A percentile compares a stretch with the other conserved stretches of the same genome.
These are phyloP conservation scores for Mesorhabditis spiculigera DNA, from an alignment of 2,888 invertebrate genomes.

Conservation along the genomic window DNA sequence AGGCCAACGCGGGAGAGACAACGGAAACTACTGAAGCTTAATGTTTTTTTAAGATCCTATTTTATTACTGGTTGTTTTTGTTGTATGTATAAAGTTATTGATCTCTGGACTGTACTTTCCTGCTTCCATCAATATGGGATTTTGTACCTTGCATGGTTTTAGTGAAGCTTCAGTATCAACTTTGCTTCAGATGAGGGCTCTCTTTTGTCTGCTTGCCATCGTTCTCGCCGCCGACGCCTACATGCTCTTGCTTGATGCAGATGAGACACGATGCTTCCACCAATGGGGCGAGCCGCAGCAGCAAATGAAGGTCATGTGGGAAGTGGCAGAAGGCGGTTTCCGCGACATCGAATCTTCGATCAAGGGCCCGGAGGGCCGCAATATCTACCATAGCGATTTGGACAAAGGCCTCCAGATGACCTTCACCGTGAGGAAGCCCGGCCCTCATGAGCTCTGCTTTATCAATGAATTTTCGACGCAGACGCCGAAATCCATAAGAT, in stretches of 20 bases:
- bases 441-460: background rate
- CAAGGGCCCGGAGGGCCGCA: background rate
- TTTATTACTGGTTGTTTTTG: no score
- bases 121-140: no score
- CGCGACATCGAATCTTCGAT: background rate
- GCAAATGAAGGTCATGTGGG: background rate
- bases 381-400: background rate
- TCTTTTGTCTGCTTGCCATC: background rate
- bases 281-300: no score
- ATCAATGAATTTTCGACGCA: no score
- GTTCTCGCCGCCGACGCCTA: background rate
- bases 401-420: background rate
- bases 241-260: background rate
- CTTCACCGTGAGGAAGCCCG: background rate
- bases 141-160: no score
- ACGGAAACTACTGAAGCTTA: constrained; percentile 13
- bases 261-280: background rate
- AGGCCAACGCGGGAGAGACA: constrained; percentile 12
- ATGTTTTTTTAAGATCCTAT: no score
- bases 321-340: constrained; percentile 2
- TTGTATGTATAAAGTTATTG: no score
- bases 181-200: background rate
- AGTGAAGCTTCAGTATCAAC: no score
- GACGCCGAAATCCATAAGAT: no score
- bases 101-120: no score